Conservation (phyloP, 2,888 invertebrate genomes). For the Metellina segmentata region DNA sequence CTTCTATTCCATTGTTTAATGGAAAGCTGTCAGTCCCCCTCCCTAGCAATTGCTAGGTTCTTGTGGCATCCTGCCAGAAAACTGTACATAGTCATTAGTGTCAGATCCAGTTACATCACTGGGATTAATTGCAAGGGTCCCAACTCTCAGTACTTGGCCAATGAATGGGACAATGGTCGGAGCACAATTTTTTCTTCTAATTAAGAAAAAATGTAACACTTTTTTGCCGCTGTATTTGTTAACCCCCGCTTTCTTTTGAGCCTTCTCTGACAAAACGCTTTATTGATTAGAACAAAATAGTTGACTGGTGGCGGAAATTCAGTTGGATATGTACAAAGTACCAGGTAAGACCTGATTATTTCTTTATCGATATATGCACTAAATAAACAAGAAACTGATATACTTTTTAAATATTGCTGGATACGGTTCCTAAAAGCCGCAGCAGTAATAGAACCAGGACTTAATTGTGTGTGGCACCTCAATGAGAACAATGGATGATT, state of each 20-base stretch:
- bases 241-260: slow-evolving; percentile 5
- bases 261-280: background rate
- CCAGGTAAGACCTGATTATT: too few relatives aligned
- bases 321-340: too few relatives aligned
- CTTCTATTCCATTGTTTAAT: slow-evolving; percentile 71
- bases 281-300: background rate
- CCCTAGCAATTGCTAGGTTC: slow-evolving; percentile 47
- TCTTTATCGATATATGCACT: too few relatives aligned
- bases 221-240: slow-evolving; percentile 47
- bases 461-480: too few relatives aligned
- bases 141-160: slow-evolving; percentile 44
- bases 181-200: slow-evolving; percentile 45
- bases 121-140: slow-evolving; percentile 67
- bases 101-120: slow-evolving; percentile 73
- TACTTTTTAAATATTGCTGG: too few relatives aligned
- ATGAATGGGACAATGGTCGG: slow-evolving; percentile 63
- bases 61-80: slow-evolving; percentile 72
- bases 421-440: too few relatives aligned
- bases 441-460: too few relatives aligned
- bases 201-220: slow-evolving; percentile 50
- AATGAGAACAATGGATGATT: too few relatives aligned
- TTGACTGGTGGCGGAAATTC: background rate
- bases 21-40: slow-evolving; percentile 69
- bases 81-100: slow-evolving; percentile 75
- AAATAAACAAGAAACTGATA: too few relatives aligned